These are phyloP conservation scores for Taeniopygia guttata DNA, from an alignment of 2,797 vertebrate genomes.

Conservation along the genomic window DNA sequence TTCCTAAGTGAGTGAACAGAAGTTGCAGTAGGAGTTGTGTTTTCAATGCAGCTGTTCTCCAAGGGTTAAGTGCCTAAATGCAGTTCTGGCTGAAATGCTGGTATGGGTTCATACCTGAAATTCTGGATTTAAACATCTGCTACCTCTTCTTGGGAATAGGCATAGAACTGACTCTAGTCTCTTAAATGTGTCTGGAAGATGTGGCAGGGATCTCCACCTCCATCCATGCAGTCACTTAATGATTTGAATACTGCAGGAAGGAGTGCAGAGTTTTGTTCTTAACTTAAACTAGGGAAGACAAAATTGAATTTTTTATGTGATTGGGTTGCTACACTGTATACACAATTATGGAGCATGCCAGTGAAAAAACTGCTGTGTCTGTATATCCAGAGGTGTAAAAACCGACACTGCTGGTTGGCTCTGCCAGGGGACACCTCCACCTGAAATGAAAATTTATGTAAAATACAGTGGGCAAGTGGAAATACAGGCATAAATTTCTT, in stretches of 20 bases:
- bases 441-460: not conserved
- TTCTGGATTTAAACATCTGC: not conserved
- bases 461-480: not conserved
- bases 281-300: not conserved
- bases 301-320: not conserved
- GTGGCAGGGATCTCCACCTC: not conserved
- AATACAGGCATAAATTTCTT: not conserved
- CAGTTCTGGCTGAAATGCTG: not conserved
- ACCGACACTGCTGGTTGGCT: not conserved
- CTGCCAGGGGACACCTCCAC: not conserved
- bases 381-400: not conserved
- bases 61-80: not conserved
- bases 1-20: not conserved
- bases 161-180: not conserved
- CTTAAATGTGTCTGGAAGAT: not conserved
- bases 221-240: accelerated
- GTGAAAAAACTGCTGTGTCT: not conserved
- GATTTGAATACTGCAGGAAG: accelerated
- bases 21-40: not conserved
- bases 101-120: not conserved
- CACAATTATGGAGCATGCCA: not conserved
- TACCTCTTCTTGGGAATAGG: not conserved
- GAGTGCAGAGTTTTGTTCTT: not conserved
- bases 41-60: not conserved
- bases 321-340: accelerated